These are phyloP conservation scores for Apomyelois bistriatella DNA, from an alignment of 2,888 invertebrate genomes.

Conservation along the genomic window DNA sequence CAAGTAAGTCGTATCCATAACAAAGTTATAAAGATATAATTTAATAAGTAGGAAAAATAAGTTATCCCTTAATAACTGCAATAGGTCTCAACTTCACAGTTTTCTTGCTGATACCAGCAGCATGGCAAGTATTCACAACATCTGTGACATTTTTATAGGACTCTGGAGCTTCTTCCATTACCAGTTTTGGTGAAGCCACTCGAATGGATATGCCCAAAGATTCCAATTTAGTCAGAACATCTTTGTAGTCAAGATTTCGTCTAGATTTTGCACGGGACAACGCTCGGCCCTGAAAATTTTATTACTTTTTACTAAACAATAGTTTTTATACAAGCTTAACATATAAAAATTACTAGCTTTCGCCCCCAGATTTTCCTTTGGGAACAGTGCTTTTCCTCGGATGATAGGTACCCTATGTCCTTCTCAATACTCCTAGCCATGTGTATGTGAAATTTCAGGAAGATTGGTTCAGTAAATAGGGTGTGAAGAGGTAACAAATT, in stretches of 20 bases:
- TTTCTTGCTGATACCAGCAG: conserved; percentile 98
- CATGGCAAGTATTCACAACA: conserved; percentile 98
- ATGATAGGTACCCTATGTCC: too few relatives aligned
- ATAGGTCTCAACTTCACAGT: conserved; percentile 97
- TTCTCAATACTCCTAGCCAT: too few relatives aligned
- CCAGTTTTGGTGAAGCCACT: conserved; percentile 98
- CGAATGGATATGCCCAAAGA: conserved; percentile 94
- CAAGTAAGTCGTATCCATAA: too few relatives aligned
- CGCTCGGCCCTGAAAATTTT: conserved; percentile 90
- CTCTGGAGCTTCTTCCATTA: conserved; percentile 99
- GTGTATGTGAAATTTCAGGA: too few relatives aligned
- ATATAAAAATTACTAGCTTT: too few relatives aligned
- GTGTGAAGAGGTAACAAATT: too few relatives aligned
- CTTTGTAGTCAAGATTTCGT: conserved; percentile 95
- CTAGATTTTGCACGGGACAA: conserved; percentile 98
- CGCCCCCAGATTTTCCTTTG: too few relatives aligned
- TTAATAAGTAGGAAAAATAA: neutral
- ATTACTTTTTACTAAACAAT: too few relatives aligned
- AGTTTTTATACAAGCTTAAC: too few relatives aligned
- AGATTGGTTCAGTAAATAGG: too few relatives aligned
- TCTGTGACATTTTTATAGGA: conserved; percentile 99
- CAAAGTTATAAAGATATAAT: neutral
- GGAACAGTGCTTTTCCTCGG: too few relatives aligned
- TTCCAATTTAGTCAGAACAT: conserved; percentile 91
- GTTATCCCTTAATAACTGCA: conserved; percentile 98